Evolutionary conservation across 1,140 invertebrate species (phyloP).

Genomic region (Pollicipes pollicipes): DNA sequence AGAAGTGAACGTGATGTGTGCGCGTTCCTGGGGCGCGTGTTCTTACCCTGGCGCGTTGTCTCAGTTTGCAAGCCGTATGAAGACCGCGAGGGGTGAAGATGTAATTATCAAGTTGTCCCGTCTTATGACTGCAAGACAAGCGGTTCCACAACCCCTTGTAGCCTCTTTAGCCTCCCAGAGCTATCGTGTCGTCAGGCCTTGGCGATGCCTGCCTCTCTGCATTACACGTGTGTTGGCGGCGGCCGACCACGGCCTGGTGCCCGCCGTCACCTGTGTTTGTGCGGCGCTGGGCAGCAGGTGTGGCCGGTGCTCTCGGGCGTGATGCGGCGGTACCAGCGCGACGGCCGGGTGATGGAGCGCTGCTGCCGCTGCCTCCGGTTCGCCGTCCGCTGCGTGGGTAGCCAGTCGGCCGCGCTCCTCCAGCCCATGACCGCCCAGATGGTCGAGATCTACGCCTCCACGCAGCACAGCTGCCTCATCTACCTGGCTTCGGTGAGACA

Average conservation of each 20-base stretch:
- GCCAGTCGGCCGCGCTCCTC: slow-evolving; percentile 54
- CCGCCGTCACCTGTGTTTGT: slow-evolving; percentile 13
- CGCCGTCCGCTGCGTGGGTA: slow-evolving; percentile 65
- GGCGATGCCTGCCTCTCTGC: no score
- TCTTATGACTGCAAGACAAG: no score
- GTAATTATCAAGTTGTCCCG: no score
- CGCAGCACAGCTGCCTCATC: slow-evolving; percentile 84
- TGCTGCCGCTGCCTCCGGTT: slow-evolving; percentile 78
- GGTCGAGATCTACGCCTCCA: slow-evolving; percentile 55
- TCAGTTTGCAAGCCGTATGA: no score
- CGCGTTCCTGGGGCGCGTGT: no score
- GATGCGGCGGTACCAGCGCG: slow-evolving; percentile 57
- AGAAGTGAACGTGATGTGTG: no score
- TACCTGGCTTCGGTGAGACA: slow-evolving; percentile 53
- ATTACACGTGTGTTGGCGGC: no score
- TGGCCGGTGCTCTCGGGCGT: slow-evolving; percentile 72
- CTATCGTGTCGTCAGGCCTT: not conserved
- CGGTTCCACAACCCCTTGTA: no score
- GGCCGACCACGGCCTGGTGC: no score
- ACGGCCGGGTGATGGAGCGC: slow-evolving; percentile 74
- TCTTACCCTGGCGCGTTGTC: no score
- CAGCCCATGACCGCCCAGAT: slow-evolving; percentile 47
- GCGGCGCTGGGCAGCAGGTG: slow-evolving; percentile 24
- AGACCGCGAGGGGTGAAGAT: no score
- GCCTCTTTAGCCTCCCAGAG: no score